Evolutionary conservation across 2,113 vertebrate species (phyloP).

Genomic region (Pseudorasbora parva): DNA sequence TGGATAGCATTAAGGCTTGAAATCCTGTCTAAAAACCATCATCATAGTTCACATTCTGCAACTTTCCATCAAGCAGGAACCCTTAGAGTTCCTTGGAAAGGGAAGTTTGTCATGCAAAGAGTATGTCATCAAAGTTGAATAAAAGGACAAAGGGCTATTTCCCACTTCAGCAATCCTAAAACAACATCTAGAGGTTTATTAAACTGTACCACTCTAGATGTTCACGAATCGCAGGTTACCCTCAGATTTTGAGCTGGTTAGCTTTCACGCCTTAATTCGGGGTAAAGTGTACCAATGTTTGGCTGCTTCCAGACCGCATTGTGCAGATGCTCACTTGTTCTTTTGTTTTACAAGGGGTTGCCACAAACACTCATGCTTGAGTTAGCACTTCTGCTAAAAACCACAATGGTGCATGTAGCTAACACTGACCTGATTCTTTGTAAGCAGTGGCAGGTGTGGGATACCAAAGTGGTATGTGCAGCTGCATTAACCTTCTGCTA

Average conservation of each 20-base stretch:
- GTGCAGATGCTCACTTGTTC: slow-evolving; percentile 35
- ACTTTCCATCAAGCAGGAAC: slow-evolving; percentile 15
- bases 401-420: slow-evolving; percentile 22
- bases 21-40: neutral
- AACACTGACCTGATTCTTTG: slow-evolving; percentile 57
- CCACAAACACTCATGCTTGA: slow-evolving; percentile 31
- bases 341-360: slow-evolving; percentile 31
- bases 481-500: slow-evolving; percentile 36
- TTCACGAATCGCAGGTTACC: slow-evolving; percentile 20
- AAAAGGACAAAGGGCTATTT: slow-evolving; percentile 46
- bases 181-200: neutral
- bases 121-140: slow-evolving; percentile 43
- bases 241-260: slow-evolving; percentile 25
- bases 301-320: slow-evolving; percentile 43
- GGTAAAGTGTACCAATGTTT: slow-evolving; percentile 30
- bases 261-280: slow-evolving; percentile 20
- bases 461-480: slow-evolving; percentile 59
- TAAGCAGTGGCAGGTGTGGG: slow-evolving; percentile 63
- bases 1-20: neutral
- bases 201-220: neutral
- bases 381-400: slow-evolving; percentile 35
- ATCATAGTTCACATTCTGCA: neutral
- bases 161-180: slow-evolving; percentile 1
- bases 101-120: slow-evolving; percentile 40
- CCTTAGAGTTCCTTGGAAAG: slow-evolving; percentile 37